A percentile compares a stretch with the other conserved stretches of the same genome.
Evolutionary conservation across 2,113 vertebrate genomes (phyloP).

Genomic region (Dryoscopus gambensis): DNA sequence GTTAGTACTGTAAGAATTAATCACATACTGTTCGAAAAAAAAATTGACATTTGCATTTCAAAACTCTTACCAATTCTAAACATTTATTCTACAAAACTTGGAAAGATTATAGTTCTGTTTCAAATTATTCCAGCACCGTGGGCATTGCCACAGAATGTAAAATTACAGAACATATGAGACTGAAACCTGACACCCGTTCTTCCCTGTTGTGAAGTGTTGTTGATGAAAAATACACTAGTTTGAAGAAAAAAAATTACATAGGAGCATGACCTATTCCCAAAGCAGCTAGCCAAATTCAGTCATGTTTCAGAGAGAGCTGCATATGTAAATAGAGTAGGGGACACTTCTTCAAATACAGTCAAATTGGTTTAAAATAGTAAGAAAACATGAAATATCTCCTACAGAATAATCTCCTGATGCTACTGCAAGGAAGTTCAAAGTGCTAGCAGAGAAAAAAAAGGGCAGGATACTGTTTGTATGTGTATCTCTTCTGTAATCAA

Average conservation of each 20-base stretch:
- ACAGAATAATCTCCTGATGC: slow-evolving; percentile 24
- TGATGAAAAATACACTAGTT: slow-evolving; percentile 63
- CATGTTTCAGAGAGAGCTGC: not conserved
- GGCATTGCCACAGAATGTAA: slow-evolving; percentile 74
- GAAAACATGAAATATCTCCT: slow-evolving; percentile 4
- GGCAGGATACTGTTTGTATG: not conserved
- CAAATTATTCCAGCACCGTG: slow-evolving; percentile 71
- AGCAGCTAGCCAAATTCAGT: slow-evolving; percentile 38
- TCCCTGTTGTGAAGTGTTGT: slow-evolving; percentile 69
- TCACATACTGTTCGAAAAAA: slow-evolving; percentile 51
- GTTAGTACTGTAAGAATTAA: slow-evolving; percentile 62
- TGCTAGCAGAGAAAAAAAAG: not conserved
- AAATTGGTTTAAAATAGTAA: not conserved
- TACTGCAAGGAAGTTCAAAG: not conserved
- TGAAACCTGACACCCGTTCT: slow-evolving; percentile 78
- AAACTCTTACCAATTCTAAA: slow-evolving; percentile 76
- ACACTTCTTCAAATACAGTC: slow-evolving; percentile 1
- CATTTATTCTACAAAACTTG: slow-evolving; percentile 78
- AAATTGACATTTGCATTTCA: slow-evolving; percentile 75
- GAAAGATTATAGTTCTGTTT: slow-evolving; percentile 76
- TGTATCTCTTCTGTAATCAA: not conserved
- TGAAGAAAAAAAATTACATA: slow-evolving; percentile 47
- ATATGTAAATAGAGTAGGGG: not conserved
- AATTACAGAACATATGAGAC: slow-evolving; percentile 76
- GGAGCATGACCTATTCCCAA: slow-evolving; percentile 47